Base-by-base conservation (phyloP, 2,113 vertebrate genomes). In the Ceyx cyanopectus region DNA sequence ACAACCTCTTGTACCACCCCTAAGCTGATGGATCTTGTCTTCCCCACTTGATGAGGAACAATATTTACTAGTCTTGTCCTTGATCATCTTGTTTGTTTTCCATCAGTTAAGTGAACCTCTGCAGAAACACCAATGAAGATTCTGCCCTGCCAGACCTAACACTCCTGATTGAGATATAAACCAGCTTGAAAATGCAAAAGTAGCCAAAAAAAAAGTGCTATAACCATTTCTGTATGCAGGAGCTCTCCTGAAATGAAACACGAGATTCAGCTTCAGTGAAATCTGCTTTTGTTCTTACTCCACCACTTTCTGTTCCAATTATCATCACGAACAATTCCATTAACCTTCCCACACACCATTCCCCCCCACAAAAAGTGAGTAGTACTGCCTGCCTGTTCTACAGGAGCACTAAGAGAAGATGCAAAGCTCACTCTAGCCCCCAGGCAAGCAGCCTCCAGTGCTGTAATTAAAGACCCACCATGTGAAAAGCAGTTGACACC, bases 241-340 rank as follows among this genome's bases (percentile, higher is more conserved):
- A 73, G 23, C 30, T 89, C 75, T 79, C 0, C 1, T 30, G 24
- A 54, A 70, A 50, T 67, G 60, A 66, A 66, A 65, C 22, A 14
- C 18, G 69, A 46, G 4, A 43, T 87, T 37, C 37, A 37, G 37
- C 12, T 76, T 72, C 0, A 74, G 12, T 26, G 37, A 86, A 84
- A 90, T 90, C 37, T 58, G 45, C 41, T 92, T 75, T 29, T 32
- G 65, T 88, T 90, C 51, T 56, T 93, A 68, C 76, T 90, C 53
- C 32, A 58, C 27, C 32, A 70, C 22, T 66, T 95, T 85, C 51
- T 81, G 37, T n/a, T 94, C 86, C 77, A 66, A 73, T 56, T 65
- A 67, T 18, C 67, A 41, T 72, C 74, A 86, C 70, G 68, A 88
- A 94, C 69, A 88, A 87, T 83, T 26, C 81, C 84, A 87, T 90